A percentile compares a stretch with the other conserved stretches of the same genome.
phyloP scores from a whole-genome alignment of 2,113 vertebrate species.

The Gymnobelideus leadbeateri region DNA sequence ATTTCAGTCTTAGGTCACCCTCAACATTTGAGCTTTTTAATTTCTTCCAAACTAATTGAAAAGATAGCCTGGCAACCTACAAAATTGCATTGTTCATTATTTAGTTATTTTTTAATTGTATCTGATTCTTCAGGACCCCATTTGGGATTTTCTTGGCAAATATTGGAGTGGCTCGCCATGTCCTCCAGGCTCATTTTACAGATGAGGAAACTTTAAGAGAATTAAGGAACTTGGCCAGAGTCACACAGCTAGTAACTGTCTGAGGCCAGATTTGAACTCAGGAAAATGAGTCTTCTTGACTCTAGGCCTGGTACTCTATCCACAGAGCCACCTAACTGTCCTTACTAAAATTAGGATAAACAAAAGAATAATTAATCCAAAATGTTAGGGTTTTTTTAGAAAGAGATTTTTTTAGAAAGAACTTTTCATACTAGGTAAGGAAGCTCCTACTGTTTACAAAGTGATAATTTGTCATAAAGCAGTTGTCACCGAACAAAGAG shows the following conservation, averaged over 20 bases:
- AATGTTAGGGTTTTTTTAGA: slow-evolving; percentile 32
- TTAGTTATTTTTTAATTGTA: not conserved
- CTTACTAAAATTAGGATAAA: slow-evolving; percentile 50
- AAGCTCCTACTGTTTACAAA: slow-evolving; percentile 45
- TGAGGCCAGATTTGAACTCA: not conserved
- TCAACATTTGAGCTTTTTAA: not conserved
- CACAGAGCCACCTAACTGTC: not conserved
- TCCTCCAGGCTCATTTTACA: not conserved
- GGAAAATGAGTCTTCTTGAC: not conserved
- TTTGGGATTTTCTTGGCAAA: not conserved
- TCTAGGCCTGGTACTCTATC: not conserved
- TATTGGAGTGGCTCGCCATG: not conserved
- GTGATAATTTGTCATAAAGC: slow-evolving; percentile 5
- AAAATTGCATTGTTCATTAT: not conserved
- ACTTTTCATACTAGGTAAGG: too few species aligned
- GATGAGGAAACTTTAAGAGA: not conserved
- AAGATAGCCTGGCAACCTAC: slow-evolving; percentile 9
- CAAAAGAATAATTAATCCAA: slow-evolving; percentile 38
- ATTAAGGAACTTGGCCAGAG: not conserved
- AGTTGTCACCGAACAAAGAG: not conserved
- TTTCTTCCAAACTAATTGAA: slow-evolving; percentile 27
- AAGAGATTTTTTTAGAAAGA: slow-evolving; percentile 3
- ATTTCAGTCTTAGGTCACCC: not conserved
- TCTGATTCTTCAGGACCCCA: not conserved
- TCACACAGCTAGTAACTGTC: not conserved